A percentile compares a stretch with the other conserved stretches of the same genome.
These are phyloP conservation scores for Lithophane leautieri DNA, from an alignment of 2,888 invertebrate genomes.

Conservation along the genomic window DNA sequence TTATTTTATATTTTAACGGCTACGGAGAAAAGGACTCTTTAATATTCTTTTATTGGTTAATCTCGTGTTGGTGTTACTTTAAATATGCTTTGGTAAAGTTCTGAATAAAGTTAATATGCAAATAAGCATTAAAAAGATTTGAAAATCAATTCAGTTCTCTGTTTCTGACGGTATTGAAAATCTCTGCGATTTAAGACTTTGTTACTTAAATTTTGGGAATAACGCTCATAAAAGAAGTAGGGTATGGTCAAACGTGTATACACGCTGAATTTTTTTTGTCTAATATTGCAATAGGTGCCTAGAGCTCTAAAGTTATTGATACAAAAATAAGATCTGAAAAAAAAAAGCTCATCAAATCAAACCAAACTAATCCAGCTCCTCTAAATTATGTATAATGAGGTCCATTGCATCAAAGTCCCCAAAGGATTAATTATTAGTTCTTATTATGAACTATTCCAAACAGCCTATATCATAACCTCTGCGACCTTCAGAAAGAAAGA, in stretches of 20 bases:
- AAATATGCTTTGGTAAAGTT: background rate
- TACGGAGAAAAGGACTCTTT: background rate
- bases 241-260: no score
- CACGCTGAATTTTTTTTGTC: background rate
- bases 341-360: background rate
- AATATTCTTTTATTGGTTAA: background rate
- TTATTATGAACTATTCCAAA: background rate
- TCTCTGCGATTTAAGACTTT: background rate
- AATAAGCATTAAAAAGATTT: no score
- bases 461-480: background rate
- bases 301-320: background rate
- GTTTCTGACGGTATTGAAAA: background rate
- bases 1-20: slow-evolving; percentile 8
- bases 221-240: background rate
- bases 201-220: background rate
- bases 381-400: no score
- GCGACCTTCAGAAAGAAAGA: background rate
- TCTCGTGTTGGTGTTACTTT: background rate
- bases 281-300: background rate
- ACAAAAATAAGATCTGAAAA: background rate
- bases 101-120: background rate
- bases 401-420: background rate
- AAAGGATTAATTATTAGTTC: background rate
- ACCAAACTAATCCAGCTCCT: background rate
- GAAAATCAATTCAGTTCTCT: background rate